A percentile compares a stretch with the other conserved stretches of the same genome.
These are phyloP conservation scores for Stomorhina lunata DNA, from an alignment of 2,888 invertebrate genomes.

Conservation along the genomic window DNA sequence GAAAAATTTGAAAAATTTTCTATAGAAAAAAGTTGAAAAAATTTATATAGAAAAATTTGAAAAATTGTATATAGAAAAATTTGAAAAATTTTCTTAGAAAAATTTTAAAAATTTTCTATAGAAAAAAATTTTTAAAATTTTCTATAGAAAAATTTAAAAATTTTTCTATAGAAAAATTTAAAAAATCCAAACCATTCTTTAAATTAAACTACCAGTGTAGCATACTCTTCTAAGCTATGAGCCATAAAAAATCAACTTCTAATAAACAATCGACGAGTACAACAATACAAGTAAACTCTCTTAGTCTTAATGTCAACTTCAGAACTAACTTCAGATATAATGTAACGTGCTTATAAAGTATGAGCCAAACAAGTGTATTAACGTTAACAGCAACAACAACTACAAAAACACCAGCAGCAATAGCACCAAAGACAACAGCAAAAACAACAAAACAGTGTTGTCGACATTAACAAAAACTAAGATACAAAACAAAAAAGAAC, in stretches of 20 bases:
- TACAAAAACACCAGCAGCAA: constrained; percentile 12
- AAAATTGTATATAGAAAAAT: too few species aligned
- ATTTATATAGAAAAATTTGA: too few species aligned
- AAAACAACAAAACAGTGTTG: not conserved
- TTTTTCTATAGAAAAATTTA: too few species aligned
- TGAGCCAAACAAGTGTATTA: constrained; percentile 64
- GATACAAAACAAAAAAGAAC: constrained; percentile 7
- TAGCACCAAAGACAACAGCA: not conserved
- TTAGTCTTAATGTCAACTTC: constrained; percentile 50
- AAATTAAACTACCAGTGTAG: not conserved
- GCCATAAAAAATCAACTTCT: not conserved
- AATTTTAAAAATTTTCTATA: too few species aligned
- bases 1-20: too few species aligned
- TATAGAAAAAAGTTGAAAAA: too few species aligned
- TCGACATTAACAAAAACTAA: not conserved
- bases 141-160: too few species aligned
- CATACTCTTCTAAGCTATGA: not conserved
- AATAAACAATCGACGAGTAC: not conserved
- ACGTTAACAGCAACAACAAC: constrained; percentile 32
- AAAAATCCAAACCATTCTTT: too few species aligned
- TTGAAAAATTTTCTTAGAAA: too few species aligned
- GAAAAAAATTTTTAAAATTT: too few species aligned
- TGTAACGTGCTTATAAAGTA: constrained; percentile 64
- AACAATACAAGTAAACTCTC: constrained; percentile 8
- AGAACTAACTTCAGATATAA: constrained; percentile 30